These are phyloP conservation scores for Centroberyx gerrardi DNA, from an alignment of 2,797 vertebrate species.

Conservation along the genomic window DNA sequence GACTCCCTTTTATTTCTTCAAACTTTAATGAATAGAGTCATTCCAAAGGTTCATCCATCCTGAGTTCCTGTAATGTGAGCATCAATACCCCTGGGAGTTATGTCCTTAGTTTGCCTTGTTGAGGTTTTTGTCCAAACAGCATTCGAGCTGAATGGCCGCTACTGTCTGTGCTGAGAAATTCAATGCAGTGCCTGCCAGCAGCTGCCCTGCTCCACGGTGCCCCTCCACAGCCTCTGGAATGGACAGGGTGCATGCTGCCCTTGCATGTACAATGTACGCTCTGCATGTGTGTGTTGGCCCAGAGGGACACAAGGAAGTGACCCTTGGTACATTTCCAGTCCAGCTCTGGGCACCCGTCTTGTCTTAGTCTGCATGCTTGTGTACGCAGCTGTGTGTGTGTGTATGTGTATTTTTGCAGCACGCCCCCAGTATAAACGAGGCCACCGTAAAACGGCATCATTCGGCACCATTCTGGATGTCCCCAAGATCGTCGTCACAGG, in stretches of 20 bases:
- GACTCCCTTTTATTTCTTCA: slow-evolving; percentile 3
- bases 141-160: slow-evolving; percentile 37
- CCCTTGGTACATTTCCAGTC: slow-evolving; percentile 40
- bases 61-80: slow-evolving; percentile 7
- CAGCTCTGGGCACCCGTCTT: slow-evolving; percentile 66
- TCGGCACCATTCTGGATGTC: slow-evolving; percentile 99
- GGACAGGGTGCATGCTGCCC: slow-evolving; percentile 73
- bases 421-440: slow-evolving; percentile 96
- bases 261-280: slow-evolving; percentile 64
- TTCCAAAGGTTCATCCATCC: neutral
- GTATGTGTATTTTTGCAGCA: slow-evolving; percentile 98
- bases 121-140: slow-evolving; percentile 30
- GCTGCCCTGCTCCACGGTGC: neutral
- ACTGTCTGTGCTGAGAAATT: slow-evolving; percentile 37
- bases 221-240: slow-evolving; percentile 34
- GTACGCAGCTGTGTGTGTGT: slow-evolving; percentile 87
- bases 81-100: neutral
- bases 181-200: neutral
- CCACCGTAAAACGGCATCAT: slow-evolving; percentile 99
- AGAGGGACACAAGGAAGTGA: neutral
- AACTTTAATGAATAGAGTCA: slow-evolving; percentile 11
- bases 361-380: slow-evolving; percentile 91
- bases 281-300: slow-evolving; percentile 65
- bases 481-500: slow-evolving; percentile 99
- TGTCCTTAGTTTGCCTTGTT: slow-evolving; percentile 17